Conservation (phyloP, 2,888 invertebrate species). For the Cantharis lateralis region DNA sequence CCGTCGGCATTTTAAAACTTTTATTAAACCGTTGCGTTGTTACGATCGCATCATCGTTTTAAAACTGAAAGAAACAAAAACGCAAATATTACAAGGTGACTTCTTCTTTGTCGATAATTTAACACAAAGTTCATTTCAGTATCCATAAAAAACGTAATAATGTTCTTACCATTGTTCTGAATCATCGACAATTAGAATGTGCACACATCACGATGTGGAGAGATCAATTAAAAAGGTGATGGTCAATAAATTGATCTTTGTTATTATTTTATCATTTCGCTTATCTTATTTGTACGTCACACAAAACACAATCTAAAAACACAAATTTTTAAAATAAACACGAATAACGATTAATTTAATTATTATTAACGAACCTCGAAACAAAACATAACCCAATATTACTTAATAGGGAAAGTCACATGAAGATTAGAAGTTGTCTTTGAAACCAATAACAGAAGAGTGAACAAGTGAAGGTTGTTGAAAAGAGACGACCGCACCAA, state of each 20-base stretch:
- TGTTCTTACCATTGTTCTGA: background rate
- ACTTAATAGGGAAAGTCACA: background rate
- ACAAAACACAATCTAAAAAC: background rate
- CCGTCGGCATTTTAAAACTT: constrained; percentile 59
- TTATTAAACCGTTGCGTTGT: background rate
- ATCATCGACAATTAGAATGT: background rate
- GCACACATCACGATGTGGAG: background rate
- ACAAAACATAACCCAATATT: background rate
- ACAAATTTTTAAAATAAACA: background rate
- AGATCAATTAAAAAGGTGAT: background rate
- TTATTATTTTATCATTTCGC: background rate
- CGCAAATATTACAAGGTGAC: background rate
- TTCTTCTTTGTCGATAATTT: background rate
- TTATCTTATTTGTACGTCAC: background rate
- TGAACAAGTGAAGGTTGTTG: background rate
- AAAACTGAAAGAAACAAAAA: background rate
- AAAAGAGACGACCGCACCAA: background rate
- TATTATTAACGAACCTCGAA: background rate
- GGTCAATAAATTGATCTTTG: constrained; percentile 3
- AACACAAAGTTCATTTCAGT: background rate
- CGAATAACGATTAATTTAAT: background rate
- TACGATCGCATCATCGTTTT: background rate
- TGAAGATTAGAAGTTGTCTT: background rate
- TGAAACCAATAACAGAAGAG: background rate
- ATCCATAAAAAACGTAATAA: background rate